Base-by-base conservation (phyloP, 2,797 vertebrate genomes). In the Mus minutoides region DNA sequence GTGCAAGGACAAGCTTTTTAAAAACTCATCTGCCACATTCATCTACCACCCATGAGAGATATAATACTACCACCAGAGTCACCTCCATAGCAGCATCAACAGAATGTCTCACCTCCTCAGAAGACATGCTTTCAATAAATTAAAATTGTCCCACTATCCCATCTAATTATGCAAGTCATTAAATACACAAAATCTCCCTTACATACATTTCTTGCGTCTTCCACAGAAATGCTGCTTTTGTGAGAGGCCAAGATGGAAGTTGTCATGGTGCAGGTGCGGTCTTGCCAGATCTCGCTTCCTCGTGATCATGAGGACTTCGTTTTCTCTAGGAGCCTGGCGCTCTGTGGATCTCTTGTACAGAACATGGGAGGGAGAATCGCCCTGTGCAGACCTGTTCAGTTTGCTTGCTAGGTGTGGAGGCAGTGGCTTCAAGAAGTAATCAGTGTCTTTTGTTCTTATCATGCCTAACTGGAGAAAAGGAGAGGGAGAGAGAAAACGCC, bases 191-290 rank as follows among this genome's bases (percentile, higher is more conserved):
- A 98, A 98, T 96, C 96, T 94, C 97, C 98, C 99, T 99, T 99
- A 99, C 99, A 98, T 99, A 99, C 99, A 99, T 99, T 99, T 99
- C 99, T 99, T 99, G 98, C 99, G 98, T 98, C 99, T 99, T 97
- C 99, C 99, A 75, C 99, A 99, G 98, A 99, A 99, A 98, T 99
- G 99, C 62, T 98, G 99, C 96, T 98, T 99, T 90, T 98, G 98
- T 82, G 58, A 98, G 94, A 97, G 98, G 86, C 97, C 93, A 0
- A 97, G 98, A 69, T 82, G 97, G 94, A 98, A 95, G 97, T 98
- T 83, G 52, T 46, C 77, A 4, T 14, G 76, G 3, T 64, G 97
- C 13, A 87, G 97, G 34, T 19, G 90, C 1, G 40, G 97, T 46
- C 67, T 43, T 26, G 80, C 92, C 49, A 56, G 71, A 13, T 94